Evolutionary conservation across 2,113 vertebrate genomes (phyloP), one percentile per base, ranked within the genome.

Genomic region (Cephalopterus ornatus): DNA sequence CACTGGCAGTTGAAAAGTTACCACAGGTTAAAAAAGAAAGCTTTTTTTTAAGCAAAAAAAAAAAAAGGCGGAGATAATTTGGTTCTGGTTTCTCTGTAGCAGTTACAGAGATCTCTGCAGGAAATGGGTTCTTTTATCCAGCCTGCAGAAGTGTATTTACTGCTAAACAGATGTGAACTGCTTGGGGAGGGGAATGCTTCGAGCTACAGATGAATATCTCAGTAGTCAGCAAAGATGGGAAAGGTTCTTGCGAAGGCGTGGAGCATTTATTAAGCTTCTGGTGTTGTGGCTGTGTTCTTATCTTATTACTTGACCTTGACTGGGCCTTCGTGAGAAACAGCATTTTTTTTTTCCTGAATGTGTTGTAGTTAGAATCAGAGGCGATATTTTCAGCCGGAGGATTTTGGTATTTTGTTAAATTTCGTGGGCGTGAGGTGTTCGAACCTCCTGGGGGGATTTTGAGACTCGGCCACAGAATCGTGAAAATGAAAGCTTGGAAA

Each of bases 71-170:
- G 50, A 9, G 10, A 82, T 39, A 72, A 41, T 88, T 82, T 82
- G 27, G 3, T 49, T 89, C 62, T 76, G 37, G 6, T 50, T 33
- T 82, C 23, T 65, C 46, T 41, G 10, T 46, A 49, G 76, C 49
- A 86, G 6, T 77, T 77, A n/a, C 23, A 70, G 65, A 55, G 42
- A 80, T 52, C 41, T 92, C 68, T 92, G 73, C 67, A 83, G 80
- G 84, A 86, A 94, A 66, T 32, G 46, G 39, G 9, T 71, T 81
- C 24, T 87, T 89, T 84, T 67, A 42, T 84, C 42, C 61, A 78
- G 73, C 53, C 52, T 78, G 41, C 68, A 85, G 59, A 73, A 86
- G 23, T 33, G 39, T 50, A 35, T 86, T 74, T 28, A 9, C 22
- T 74, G 41, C 47, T 74, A 20, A 93, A 24, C 61, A 93, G 80